phyloP scores from a whole-genome alignment of 2,888 invertebrate genomes.

The Agriotes lineatus region DNA sequence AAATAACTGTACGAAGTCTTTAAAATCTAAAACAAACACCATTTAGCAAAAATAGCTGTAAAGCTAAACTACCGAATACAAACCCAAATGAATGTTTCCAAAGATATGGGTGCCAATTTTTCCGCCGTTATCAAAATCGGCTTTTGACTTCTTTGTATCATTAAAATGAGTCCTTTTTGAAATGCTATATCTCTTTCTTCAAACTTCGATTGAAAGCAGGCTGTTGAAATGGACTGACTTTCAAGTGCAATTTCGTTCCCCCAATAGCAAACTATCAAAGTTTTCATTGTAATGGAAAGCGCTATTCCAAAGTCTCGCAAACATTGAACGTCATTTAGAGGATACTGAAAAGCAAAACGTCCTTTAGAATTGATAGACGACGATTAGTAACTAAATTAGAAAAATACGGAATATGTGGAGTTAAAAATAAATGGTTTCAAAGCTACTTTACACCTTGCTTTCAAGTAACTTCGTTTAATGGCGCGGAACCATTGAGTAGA shows the following conservation, averaged over 20 bases:
- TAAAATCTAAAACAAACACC: constrained; percentile 14
- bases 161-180: constrained; percentile 8
- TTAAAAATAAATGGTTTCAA: too few relatives aligned
- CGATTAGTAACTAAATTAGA: too few relatives aligned
- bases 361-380: too few relatives aligned
- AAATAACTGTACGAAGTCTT: constrained; percentile 26
- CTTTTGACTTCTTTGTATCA: constrained; percentile 17
- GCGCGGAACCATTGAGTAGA: too few relatives aligned
- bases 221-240: background rate
- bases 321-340: constrained; percentile 21
- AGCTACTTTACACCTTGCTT: too few relatives aligned
- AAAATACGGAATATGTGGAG: too few relatives aligned
- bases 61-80: background rate
- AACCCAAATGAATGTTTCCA: constrained; percentile 27
- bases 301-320: constrained; percentile 21
- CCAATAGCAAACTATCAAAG: constrained; percentile 23
- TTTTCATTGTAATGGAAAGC: constrained; percentile 6
- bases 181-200: background rate
- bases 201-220: constrained; percentile 12
- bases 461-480: too few relatives aligned
- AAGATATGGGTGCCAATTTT: constrained; percentile 8
- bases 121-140: constrained; percentile 16
- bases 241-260: constrained; percentile 20
- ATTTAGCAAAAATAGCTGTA: too few relatives aligned
- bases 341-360: constrained; percentile 9